Evolutionary conservation across 2,113 vertebrate species (phyloP), one percentile per base, ranked within the genome.

Genomic region (Pelodiscus sinensis): DNA sequence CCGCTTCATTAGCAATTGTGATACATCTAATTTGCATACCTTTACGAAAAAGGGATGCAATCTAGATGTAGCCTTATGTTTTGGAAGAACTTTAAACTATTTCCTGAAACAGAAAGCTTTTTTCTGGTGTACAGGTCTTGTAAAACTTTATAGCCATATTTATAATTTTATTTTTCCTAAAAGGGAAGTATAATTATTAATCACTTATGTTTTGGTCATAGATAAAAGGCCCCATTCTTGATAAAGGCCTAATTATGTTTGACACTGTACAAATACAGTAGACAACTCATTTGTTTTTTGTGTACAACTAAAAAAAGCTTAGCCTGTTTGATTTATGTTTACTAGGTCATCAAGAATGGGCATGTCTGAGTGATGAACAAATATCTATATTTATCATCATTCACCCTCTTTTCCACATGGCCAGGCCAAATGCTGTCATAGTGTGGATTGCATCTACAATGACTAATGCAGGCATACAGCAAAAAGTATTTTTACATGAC

Each of bases 321-420:
- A 81, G 31, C 80, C 58, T 92, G 88, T 81, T 81, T 80, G 0
- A 0, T 35, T 92, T 93, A 60, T 86, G 93, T 96, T 96, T 90
- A 91, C 90, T 86, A 81, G 35, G 29, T 95, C 78, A 93, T 58
- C 85, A 85, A 94, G 87, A 75, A 60, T 90, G 82, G 75, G 2
- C 77, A 90, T 50, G 87, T 73, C 87, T 94, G 89, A 90, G 68
- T 86, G 86, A 79, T 94, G 92, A 97, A 57, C 81, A 52, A 62
- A 92, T 50, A 35, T 83, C 95, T 97, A 91, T 93, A 83, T 93
- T 95, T 97, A 92, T 87, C 91, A 91, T 55, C 85, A 87, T 89
- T 14, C 60, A 90, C 38, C 54, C 65, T 56, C 85, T 87, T 90
- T 89, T 86, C 92, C 91, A 91, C 35, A 50, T 73, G 19, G 91